Conservation (phyloP, 2,888 invertebrate species). For the Stenichneumon culpator region DNA sequence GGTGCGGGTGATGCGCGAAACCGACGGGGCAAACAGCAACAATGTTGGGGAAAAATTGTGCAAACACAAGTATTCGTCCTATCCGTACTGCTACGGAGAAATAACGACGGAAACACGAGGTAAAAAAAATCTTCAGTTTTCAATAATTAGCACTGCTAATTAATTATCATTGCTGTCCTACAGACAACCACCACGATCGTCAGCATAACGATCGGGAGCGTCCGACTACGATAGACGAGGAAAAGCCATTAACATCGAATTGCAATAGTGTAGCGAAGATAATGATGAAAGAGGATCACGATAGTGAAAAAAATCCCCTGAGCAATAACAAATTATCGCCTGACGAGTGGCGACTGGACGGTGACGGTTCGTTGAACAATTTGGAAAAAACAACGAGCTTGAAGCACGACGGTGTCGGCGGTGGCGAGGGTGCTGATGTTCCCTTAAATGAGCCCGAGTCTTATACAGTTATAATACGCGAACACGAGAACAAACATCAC, state of each 20-base stretch:
- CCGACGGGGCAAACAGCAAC: slow-evolving; percentile 86
- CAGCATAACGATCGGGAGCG: slow-evolving; percentile 80
- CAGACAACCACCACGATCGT: slow-evolving; percentile 83
- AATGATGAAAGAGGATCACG: slow-evolving; percentile 78
- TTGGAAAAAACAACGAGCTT: slow-evolving; percentile 71
- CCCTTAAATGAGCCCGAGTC: slow-evolving; percentile 88
- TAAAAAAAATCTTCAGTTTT: slow-evolving; percentile 69
- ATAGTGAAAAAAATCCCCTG: slow-evolving; percentile 72
- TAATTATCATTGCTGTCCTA: not conserved
- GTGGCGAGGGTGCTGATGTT: slow-evolving; percentile 74
- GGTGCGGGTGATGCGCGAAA: slow-evolving; percentile 91
- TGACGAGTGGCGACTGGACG: slow-evolving; percentile 82
- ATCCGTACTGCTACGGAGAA: slow-evolving; percentile 95
- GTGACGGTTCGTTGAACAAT: slow-evolving; percentile 73
- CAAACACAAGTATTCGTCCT: slow-evolving; percentile 95
- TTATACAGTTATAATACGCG: slow-evolving; percentile 92
- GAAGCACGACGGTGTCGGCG: not conserved
- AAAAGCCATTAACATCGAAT: slow-evolving; percentile 82
- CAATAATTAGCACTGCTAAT: not conserved
- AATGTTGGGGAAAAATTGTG: slow-evolving; percentile 89
- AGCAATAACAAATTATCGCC: slow-evolving; percentile 49
- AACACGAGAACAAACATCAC: slow-evolving; percentile 92
- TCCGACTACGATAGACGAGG: slow-evolving; percentile 81
- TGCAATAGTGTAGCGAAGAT: slow-evolving; percentile 80
- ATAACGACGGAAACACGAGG: slow-evolving; percentile 91